Percentiles rank a stretch among this genome's conserved stretches.
These are phyloP conservation scores for Harpalus rufipes DNA, from an alignment of 2,888 invertebrate genomes.

Conservation along the genomic window DNA sequence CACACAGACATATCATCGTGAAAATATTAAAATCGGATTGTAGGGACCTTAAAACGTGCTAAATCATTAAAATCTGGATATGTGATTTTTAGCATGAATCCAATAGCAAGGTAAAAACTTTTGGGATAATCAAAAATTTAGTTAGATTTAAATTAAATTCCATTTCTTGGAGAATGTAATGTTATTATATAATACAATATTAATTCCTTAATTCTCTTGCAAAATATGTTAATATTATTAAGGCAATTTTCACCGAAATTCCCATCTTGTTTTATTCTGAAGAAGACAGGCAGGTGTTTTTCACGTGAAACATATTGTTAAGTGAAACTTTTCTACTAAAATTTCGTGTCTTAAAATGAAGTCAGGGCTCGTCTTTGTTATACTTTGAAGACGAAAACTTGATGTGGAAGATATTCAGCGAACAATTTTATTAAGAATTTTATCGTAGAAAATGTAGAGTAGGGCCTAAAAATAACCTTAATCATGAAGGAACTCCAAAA, in stretches of 20 bases:
- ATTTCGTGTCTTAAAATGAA: conserved; percentile 37
- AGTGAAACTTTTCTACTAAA: conserved; percentile 32
- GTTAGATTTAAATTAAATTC: too few relatives aligned
- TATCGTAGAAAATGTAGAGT: neutral
- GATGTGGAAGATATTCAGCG: neutral
- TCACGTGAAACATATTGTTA: conserved; percentile 28
- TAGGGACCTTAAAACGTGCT: too few relatives aligned
- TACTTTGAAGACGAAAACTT: conserved; percentile 4
- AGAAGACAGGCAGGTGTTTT: conserved; percentile 37
- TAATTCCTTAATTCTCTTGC: neutral
- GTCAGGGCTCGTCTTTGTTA: conserved; percentile 8
- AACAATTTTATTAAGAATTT: conserved; percentile 2
- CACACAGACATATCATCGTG: too few relatives aligned
- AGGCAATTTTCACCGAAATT: neutral
- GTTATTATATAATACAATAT: neutral
- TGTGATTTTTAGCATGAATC: too few relatives aligned
- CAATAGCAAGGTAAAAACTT: too few relatives aligned
- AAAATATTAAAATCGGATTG: too few relatives aligned
- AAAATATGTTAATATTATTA: neutral
- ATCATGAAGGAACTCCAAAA: neutral
- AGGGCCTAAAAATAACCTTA: neutral
- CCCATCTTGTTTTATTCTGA: neutral
- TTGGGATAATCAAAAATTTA: too few relatives aligned
- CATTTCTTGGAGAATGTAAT: neutral
- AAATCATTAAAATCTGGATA: too few relatives aligned